Evolutionary conservation across 2,888 invertebrate genomes (phyloP).

Genomic region (Neoitamus cyanurus): DNA sequence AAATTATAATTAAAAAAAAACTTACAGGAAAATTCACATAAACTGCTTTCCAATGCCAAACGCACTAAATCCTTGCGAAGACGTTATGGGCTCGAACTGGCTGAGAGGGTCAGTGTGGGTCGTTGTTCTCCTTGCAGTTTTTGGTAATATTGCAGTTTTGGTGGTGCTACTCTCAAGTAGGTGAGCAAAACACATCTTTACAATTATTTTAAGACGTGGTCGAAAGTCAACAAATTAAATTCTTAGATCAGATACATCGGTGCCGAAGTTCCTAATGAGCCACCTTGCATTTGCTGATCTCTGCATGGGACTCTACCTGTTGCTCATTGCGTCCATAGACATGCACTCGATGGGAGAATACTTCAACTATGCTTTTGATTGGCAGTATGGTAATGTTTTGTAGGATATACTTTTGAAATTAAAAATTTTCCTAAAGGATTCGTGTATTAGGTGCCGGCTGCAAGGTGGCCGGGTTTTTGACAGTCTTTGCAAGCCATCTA

Average conservation of each 20-base stretch:
- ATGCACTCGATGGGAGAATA: slow-evolving; percentile 85
- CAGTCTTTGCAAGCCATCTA: slow-evolving; percentile 87
- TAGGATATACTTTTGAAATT: neutral
- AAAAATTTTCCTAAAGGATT: neutral
- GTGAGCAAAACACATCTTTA: slow-evolving; percentile 53
- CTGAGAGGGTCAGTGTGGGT: slow-evolving; percentile 87
- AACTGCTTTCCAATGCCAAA: slow-evolving; percentile 81
- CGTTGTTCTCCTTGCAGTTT: slow-evolving; percentile 82
- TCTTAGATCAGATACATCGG: slow-evolving; percentile 68
- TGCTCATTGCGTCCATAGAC: slow-evolving; percentile 85
- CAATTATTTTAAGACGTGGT: neutral
- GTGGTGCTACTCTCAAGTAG: slow-evolving; percentile 77
- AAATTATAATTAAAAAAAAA: neutral
- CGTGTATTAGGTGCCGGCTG: slow-evolving; percentile 76
- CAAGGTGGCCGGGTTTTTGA: slow-evolving; percentile 86
- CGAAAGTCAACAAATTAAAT: neutral
- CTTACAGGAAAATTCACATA: slow-evolving; percentile 67
- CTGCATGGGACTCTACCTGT: slow-evolving; percentile 83
- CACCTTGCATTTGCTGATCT: slow-evolving; percentile 91
- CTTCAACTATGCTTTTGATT: slow-evolving; percentile 90
- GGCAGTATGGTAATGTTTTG: slow-evolving; percentile 77
- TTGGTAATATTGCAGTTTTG: slow-evolving; percentile 86
- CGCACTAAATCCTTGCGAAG: slow-evolving; percentile 88
- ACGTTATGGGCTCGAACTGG: slow-evolving; percentile 87
- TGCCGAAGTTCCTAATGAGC: slow-evolving; percentile 80